Percentiles rank a stretch among this genome's conserved stretches.
phyloP scores from a whole-genome alignment of 2,113 vertebrate species.

The Gambusia affinis region DNA sequence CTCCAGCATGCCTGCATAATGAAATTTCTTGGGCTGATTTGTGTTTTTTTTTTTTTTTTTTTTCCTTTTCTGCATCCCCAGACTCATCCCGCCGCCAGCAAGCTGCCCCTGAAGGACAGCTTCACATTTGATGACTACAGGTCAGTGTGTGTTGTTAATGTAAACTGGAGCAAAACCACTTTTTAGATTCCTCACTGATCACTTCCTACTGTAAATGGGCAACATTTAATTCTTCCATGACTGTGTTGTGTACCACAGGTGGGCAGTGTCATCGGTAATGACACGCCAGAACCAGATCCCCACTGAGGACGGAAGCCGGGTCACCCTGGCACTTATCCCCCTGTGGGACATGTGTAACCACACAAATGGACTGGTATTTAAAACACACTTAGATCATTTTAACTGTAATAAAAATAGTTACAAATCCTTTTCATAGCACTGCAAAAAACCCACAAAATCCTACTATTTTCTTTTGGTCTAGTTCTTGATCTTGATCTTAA shows the following conservation, averaged over 20 bases:
- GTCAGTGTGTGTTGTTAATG: conserved; percentile 77
- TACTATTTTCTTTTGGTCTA: no score
- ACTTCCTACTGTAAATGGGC: neutral
- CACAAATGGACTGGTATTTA: conserved; percentile 92
- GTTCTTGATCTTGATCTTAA: no score
- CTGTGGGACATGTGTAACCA: conserved; percentile 99
- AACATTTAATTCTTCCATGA: neutral
- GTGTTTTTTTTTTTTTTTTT: conserved; percentile 58
- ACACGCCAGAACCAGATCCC: conserved; percentile 98
- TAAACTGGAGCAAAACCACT: neutral
- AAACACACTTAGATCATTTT: neutral
- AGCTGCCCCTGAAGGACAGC: conserved; percentile 96
- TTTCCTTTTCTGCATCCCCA: conserved; percentile 75
- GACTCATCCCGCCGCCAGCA: conserved; percentile 96
- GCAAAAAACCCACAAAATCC: no score
- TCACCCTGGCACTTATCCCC: conserved; percentile 95
- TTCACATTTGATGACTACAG: conserved; percentile 99
- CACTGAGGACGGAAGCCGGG: conserved; percentile 92
- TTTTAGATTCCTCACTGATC: neutral
- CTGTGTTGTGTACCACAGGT: conserved; percentile 77
- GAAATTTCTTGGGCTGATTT: conserved; percentile 89
- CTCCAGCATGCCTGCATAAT: conserved; percentile 78
- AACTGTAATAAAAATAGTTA: neutral
- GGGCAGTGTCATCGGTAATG: conserved; percentile 98
- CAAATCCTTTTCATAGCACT: neutral